Evolutionary conservation across 2,888 invertebrate species (phyloP).

Genomic region (Dromius quadrimaculatus): DNA sequence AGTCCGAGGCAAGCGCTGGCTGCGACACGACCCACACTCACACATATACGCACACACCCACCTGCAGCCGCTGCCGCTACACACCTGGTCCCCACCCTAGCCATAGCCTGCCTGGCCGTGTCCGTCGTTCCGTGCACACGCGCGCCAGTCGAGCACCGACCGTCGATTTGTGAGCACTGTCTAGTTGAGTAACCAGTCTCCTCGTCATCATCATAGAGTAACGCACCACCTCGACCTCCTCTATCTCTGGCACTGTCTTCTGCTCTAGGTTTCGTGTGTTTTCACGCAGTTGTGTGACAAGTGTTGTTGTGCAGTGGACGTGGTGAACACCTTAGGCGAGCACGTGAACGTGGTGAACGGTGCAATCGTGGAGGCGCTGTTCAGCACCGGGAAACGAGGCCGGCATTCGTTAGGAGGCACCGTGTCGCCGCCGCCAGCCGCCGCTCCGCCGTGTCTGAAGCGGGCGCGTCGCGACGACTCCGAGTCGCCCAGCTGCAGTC

Average conservation of each 20-base stretch:
- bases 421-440: conserved; percentile 64
- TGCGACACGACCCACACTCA: conserved; percentile 69
- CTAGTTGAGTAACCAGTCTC: too few species aligned
- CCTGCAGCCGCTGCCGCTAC: conserved; percentile 74
- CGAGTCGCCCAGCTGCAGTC: conserved; percentile 61
- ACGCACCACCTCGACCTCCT: conserved; percentile 17
- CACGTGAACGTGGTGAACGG: conserved; percentile 57
- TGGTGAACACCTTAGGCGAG: conserved; percentile 36
- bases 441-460: conserved; percentile 60
- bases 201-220: too few species aligned
- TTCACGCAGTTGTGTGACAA: conserved; percentile 21
- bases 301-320: conserved; percentile 56
- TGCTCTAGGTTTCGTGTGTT: neutral
- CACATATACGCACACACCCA: conserved; percentile 71
- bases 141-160: conserved; percentile 62
- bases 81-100: conserved; percentile 65
- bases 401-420: conserved; percentile 66
- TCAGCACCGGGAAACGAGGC: conserved; percentile 67
- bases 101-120: conserved; percentile 59
- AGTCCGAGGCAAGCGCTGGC: conserved; percentile 67
- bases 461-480: conserved; percentile 64
- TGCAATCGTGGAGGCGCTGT: conserved; percentile 67
- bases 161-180: conserved; percentile 58
- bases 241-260: conserved; percentile 5
- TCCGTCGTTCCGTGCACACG: conserved; percentile 39